Conservation (phyloP, 2,888 invertebrate species). For the Eueremaeus valkanovi region DNA sequence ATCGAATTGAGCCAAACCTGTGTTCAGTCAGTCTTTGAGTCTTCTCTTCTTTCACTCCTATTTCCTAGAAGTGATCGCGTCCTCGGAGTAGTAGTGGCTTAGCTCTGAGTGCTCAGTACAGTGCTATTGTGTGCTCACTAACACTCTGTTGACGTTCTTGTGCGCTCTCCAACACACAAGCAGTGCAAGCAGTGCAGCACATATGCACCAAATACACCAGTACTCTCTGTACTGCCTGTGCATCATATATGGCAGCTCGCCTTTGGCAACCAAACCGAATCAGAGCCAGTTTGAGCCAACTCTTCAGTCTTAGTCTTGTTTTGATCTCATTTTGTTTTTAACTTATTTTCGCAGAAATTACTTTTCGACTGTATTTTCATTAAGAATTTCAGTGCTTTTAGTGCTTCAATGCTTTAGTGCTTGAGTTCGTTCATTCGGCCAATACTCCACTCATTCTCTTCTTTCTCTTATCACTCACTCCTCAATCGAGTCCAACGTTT, state of each 20-base stretch:
- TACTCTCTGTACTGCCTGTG: too few species aligned
- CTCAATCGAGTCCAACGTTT: too few species aligned
- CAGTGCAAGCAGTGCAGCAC: not conserved
- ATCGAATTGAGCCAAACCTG: not conserved
- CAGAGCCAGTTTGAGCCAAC: not conserved
- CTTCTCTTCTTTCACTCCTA: not conserved
- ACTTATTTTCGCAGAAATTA: not conserved
- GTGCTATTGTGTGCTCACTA: not conserved
- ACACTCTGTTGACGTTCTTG: not conserved
- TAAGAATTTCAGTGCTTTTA: too few species aligned
- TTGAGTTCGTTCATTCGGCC: too few species aligned
- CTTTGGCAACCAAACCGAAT: not conserved
- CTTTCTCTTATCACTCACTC: too few species aligned
- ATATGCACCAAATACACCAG: too few species aligned
- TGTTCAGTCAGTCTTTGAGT: not conserved
- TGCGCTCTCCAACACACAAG: not conserved
- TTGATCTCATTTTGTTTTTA: not conserved
- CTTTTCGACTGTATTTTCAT: too few species aligned
- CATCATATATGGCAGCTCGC: not conserved
- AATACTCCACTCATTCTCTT: too few species aligned
- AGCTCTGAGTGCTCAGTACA: not conserved
- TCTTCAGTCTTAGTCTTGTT: not conserved
- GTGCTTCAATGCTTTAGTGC: too few species aligned
- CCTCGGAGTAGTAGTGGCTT: not conserved
- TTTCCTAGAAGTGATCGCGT: slow-evolving; percentile 12